Percentiles rank a stretch among this genome's conserved stretches.
Conservation (phyloP, 2,888 invertebrate genomes). For the Electrophaes corylata region DNA sequence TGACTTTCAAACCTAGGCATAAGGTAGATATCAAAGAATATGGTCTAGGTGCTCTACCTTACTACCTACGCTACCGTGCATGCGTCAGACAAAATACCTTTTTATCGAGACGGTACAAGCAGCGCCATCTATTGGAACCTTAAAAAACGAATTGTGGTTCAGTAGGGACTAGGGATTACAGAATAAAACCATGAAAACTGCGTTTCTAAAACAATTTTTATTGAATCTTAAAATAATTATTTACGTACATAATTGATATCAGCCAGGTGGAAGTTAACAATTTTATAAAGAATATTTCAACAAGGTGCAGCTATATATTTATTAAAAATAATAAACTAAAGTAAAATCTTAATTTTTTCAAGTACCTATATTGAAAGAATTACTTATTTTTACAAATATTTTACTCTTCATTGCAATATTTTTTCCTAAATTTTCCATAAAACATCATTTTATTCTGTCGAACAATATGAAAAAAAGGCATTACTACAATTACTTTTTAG, state of each 20-base stretch:
- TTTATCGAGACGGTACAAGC: constrained; percentile 5
- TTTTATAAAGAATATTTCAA: neutral
- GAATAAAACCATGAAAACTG: neutral
- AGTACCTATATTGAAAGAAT: neutral
- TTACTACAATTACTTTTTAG: no score
- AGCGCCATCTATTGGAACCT: constrained; percentile 30
- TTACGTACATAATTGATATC: neutral
- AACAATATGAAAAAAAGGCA: no score
- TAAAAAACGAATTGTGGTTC: neutral
- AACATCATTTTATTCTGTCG: no score
- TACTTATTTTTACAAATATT: neutral
- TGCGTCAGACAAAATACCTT: neutral
- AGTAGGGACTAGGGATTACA: neutral
- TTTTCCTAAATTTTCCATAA: neutral
- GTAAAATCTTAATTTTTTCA: neutral
- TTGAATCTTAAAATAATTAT: constrained; percentile 9
- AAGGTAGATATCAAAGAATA: no score
- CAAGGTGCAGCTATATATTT: neutral
- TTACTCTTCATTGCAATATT: neutral
- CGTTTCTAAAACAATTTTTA: constrained; percentile 16
- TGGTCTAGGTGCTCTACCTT: neutral
- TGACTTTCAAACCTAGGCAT: no score
- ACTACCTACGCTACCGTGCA: neutral
- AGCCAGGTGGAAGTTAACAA: neutral
- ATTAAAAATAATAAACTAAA: neutral